Evolutionary conservation across 2,113 vertebrate genomes (phyloP), one percentile per base, ranked within the genome.

Genomic region (Arvicanthis niloticus): DNA sequence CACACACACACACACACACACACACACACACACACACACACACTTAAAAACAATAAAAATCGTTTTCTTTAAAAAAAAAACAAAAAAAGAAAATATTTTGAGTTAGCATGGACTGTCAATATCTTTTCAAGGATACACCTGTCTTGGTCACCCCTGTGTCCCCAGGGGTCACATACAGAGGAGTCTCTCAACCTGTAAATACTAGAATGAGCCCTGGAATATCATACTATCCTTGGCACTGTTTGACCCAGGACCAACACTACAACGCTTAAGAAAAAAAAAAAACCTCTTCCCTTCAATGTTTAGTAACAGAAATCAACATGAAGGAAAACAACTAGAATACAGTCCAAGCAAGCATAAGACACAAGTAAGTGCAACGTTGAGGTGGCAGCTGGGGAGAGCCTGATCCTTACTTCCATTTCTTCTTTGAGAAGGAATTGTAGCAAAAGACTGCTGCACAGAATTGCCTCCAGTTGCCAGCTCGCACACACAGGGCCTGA

Each of bases 181-280:
- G 29, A 60, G 40, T 31, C 0, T 0, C 68, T 86, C 53, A 11
- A 9, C 4, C 0, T 17, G 7, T n/a, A 72, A 16, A 22, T 51
- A 0, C 17, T 1, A 3, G 65, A 56, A 15, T 31, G 21, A 75
- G 10, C 0, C 24, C 4, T 37, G 24, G 1, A 7, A 3, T 16
- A 11, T 13, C 2, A 6, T 2, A n/a, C 0, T 0, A 0, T n/a
- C 9, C 15, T 40, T 45, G 51, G 78, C n/a, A 31, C 10, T 16
- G 0, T 31, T 21, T 31, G 85, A 70, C 80, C 24, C 8, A 26
- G 31, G 31, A 34, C 53, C 17, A 56, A 17, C 10, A 17, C 21
- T 5, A 29, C 6, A 53, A 37, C 13, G 26, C 34, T 29, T 24
- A 21, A 67, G 72, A 45, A 45, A 45, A 45, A 45, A 45, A 2